phyloP scores from a whole-genome alignment of 2,888 invertebrate genomes.

The Malacosoma neustria region DNA sequence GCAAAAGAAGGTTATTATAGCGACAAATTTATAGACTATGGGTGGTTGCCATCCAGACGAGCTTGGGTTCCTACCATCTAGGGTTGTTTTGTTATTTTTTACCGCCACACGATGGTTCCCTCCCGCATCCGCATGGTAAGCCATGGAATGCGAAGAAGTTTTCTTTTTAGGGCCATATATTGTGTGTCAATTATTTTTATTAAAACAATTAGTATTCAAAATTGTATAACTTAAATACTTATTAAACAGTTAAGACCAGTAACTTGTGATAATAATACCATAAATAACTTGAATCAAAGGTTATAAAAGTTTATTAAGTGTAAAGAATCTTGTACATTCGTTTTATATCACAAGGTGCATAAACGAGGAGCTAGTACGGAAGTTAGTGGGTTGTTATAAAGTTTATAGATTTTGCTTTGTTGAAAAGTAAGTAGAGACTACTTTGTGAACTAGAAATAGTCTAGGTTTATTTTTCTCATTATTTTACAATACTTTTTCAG shows the following conservation, averaged over 20 bases:
- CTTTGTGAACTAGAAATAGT: neutral
- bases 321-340: slow-evolving; percentile 30
- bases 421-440: slow-evolving; percentile 33
- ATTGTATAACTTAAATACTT: neutral
- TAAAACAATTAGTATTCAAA: neutral
- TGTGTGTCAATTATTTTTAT: neutral
- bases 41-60: too few relatives aligned
- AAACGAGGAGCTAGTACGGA: slow-evolving; percentile 41
- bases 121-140: too few relatives aligned
- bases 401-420: slow-evolving; percentile 41
- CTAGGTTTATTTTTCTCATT: too few relatives aligned
- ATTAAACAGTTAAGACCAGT: neutral
- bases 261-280: neutral
- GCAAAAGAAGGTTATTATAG: too few relatives aligned
- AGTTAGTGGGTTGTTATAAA: slow-evolving; percentile 51
- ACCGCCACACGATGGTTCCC: too few relatives aligned
- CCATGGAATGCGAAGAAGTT: too few relatives aligned
- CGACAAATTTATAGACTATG: too few relatives aligned
- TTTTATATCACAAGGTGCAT: slow-evolving; percentile 63
- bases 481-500: too few relatives aligned
- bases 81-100: too few relatives aligned
- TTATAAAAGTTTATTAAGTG: neutral
- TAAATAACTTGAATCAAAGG: neutral
- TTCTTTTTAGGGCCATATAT: too few relatives aligned
- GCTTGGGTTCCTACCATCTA: too few relatives aligned